These are phyloP conservation scores for Aleadryas rufinucha DNA, from an alignment of 2,113 vertebrate species.

Conservation along the genomic window DNA sequence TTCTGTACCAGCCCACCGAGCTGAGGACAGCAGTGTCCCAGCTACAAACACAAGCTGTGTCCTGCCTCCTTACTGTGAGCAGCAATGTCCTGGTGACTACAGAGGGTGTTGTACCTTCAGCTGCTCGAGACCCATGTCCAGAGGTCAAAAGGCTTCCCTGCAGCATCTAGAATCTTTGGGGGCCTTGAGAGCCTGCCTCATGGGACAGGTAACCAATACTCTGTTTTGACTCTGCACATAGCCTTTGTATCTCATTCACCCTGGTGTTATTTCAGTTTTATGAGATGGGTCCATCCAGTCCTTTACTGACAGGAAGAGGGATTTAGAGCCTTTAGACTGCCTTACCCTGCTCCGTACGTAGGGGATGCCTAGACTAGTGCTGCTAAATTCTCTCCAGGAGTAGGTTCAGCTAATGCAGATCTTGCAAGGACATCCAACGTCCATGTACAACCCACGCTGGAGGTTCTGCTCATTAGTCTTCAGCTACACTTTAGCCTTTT, in stretches of 20 bases:
- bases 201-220: not conserved
- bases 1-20: accelerated
- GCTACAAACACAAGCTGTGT: not conserved
- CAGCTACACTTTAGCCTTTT: not conserved
- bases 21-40: not conserved
- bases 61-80: not conserved
- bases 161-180: not conserved
- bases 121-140: not conserved
- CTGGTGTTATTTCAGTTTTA: not conserved
- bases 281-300: not conserved
- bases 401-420: not conserved
- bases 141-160: not conserved
- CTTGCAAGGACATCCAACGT: not conserved
- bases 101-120: accelerated
- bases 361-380: not conserved
- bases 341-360: not conserved
- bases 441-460: not conserved
- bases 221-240: not conserved
- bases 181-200: accelerated
- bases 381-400: not conserved
- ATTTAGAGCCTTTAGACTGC: not conserved
- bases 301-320: not conserved
- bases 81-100: accelerated
- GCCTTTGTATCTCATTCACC: not conserved
- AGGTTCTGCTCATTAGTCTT: not conserved